A percentile compares a stretch with the other conserved stretches of the same genome.
These are phyloP conservation scores for Epicampocera succincta DNA, from an alignment of 2,888 invertebrate genomes.

Conservation along the genomic window DNA sequence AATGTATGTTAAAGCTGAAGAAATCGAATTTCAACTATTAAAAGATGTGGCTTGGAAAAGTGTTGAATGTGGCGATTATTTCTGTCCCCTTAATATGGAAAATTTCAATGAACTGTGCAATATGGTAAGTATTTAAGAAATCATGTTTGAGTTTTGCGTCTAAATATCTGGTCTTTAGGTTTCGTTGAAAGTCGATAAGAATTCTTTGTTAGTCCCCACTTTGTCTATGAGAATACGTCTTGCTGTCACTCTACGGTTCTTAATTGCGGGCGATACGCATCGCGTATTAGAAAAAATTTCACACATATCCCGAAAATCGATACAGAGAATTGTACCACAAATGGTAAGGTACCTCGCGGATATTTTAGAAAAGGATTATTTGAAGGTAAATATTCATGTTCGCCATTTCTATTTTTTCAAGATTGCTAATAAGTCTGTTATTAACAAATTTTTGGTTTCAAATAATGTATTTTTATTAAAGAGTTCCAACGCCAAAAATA, in stretches of 20 bases:
- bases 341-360: constrained; percentile 7
- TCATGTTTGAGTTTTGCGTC: background rate
- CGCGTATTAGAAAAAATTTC: constrained; percentile 7
- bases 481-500: background rate
- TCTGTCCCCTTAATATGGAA: constrained; percentile 38
- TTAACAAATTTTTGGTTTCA: background rate
- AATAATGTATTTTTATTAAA: constrained; percentile 5
- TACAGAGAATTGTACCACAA: constrained; percentile 21
- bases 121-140: background rate
- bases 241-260: constrained; percentile 43
- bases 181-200: background rate
- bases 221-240: constrained; percentile 28
- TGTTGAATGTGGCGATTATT: constrained; percentile 4
- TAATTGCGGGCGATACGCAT: constrained; percentile 33
- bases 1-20: constrained; percentile 23
- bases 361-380: constrained; percentile 17
- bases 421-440: background rate
- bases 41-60: constrained; percentile 41
- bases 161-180: background rate
- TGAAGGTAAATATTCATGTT: no score
- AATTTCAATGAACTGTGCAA: constrained; percentile 36
- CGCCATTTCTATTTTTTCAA: no score
- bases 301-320: constrained; percentile 26
- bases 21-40: constrained; percentile 23
- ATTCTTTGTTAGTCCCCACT: background rate